These are phyloP conservation scores for Falcunculus frontatus DNA, from an alignment of 2,113 vertebrate genomes.

Conservation along the genomic window DNA sequence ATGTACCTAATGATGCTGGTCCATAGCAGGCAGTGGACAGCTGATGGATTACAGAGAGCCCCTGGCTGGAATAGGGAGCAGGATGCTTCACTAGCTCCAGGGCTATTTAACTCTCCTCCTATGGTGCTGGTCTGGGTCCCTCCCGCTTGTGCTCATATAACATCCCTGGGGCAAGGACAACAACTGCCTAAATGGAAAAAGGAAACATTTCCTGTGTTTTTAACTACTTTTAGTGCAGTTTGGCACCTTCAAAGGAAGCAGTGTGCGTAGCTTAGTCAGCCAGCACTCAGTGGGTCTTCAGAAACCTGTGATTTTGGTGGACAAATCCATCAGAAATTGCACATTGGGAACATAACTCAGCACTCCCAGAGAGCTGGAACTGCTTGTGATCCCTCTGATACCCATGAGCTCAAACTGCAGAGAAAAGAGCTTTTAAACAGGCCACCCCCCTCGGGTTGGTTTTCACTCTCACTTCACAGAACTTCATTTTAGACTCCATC, in stretches of 20 bases:
- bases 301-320: background rate
- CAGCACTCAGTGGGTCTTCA: background rate
- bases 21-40: conserved; percentile 1
- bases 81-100: background rate
- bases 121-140: background rate
- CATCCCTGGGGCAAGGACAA: conserved; percentile 35
- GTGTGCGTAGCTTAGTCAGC: background rate
- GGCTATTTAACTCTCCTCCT: background rate
- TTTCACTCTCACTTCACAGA: background rate
- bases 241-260: conserved; percentile 46
- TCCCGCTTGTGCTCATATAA: conserved; percentile 25
- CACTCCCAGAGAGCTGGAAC: background rate
- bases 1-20: conserved; percentile 46
- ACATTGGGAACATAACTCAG: background rate
- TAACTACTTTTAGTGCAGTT: conserved; percentile 47
- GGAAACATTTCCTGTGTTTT: conserved; percentile 54
- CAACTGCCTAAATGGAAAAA: conserved; percentile 55
- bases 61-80: background rate
- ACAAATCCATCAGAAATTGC: background rate
- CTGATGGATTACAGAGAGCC: conserved; percentile 20
- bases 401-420: background rate
- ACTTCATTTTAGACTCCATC: background rate
- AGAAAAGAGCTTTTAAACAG: background rate
- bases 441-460: accelerated
- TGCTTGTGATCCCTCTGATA: background rate